phyloP scores from a whole-genome alignment of 2,113 vertebrate species.

The Barbus barbus region DNA sequence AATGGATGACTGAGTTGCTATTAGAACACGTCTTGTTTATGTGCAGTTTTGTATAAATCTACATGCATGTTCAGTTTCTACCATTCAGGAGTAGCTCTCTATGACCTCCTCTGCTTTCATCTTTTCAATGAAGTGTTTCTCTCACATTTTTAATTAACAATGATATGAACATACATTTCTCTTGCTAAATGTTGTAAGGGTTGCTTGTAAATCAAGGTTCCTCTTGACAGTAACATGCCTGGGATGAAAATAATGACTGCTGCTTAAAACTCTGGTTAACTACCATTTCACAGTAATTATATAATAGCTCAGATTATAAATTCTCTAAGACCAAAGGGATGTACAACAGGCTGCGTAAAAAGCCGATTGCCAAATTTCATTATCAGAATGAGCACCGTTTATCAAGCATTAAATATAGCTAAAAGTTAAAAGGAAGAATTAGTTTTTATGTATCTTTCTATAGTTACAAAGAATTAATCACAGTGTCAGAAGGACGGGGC shows the following conservation, averaged over 20 bases:
- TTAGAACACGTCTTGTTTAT: neutral
- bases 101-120: neutral
- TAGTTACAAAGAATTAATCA: conserved; percentile 16
- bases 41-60: neutral
- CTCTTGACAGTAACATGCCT: neutral
- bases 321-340: conserved; percentile 16
- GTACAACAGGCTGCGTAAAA: neutral
- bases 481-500: neutral
- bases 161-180: neutral
- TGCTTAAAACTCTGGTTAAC: neutral
- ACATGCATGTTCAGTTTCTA: neutral
- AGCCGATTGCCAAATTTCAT: neutral
- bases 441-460: conserved; percentile 1
- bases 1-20: neutral
- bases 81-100: neutral
- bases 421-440: neutral
- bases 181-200: neutral
- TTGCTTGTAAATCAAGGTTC: neutral
- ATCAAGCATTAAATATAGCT: conserved; percentile 9
- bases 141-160: neutral
- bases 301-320: conserved; percentile 16
- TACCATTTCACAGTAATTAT: conserved; percentile 22
- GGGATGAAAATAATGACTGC: neutral
- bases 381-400: conserved; percentile 14
- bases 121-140: neutral